Base-by-base conservation (phyloP, 2,888 invertebrate species). In the Sussaba pulchella region DNA sequence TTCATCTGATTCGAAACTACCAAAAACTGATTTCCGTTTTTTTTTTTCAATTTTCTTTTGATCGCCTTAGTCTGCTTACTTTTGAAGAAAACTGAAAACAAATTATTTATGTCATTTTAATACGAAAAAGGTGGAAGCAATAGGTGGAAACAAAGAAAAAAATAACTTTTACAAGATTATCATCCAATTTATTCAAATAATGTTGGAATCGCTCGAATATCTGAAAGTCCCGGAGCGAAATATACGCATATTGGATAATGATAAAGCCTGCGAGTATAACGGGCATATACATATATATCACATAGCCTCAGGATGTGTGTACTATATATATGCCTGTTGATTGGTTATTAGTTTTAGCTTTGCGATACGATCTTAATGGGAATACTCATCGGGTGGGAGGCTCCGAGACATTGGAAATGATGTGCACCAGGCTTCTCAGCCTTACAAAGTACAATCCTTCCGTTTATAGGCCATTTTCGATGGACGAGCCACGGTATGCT, bases 341-440 rank as follows among this genome's bases (percentile, higher is more conserved):
- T 91, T 91, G 90, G 90, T 89, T 91, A 90, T 91, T 90, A 91
- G 91, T 91, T 90, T 91, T 91, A 88, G 89, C 88, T 78, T 74
- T 54, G 82, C 84, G 91, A 91, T 91, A 90, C 83, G 83, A 91
- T 90, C 90, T 90, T 90, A 89, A 90, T 90, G 89, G 90, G 88
- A 91, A 90, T 91, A 90, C 89, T 91, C 89, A 88, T n/a, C n/a
- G n/a, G 90, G 89, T 90, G 89, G 91, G 89, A 89, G 90, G 91
- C 87, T 89, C 88, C 88, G 85, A 89, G 88, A 88, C 89, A 89
- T 86, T 85, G 87, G 86, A 86, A 87, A 88, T 88, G 88, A 90
- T 90, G 89, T 89, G 89, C 87, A 83, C 82, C 71, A 85, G 72
- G 85, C 21, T 83, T 59, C 70, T 67, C 87, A 69, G 72, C 63